A percentile compares a stretch with the other conserved stretches of the same genome.
Evolutionary conservation across 2,888 invertebrate genomes (phyloP).

Genomic region (Biston stratarius): DNA sequence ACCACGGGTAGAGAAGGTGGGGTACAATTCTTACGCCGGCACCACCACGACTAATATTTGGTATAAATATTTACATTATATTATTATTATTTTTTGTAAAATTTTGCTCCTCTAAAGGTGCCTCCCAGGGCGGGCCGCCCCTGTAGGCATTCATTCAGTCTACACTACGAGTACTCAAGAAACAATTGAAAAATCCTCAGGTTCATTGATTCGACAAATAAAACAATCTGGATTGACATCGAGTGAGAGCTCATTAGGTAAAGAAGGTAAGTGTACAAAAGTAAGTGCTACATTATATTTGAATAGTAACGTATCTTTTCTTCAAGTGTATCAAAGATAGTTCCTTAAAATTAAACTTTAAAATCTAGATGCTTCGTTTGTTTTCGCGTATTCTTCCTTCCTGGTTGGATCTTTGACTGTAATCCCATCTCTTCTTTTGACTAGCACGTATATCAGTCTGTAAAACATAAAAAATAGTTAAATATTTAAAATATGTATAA

Average conservation of each 20-base stretch:
- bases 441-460: constrained; percentile 70
- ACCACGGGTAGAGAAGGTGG: no score
- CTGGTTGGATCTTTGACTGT: constrained; percentile 57
- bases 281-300: not conserved
- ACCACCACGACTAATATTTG: no score
- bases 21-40: no score
- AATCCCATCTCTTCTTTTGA: constrained; percentile 57
- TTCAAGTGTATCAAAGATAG: not conserved
- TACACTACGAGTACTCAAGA: not conserved
- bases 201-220: constrained; percentile 3
- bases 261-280: not conserved
- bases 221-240: not conserved
- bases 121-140: no score
- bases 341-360: constrained; percentile 38
- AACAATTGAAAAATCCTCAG: constrained; percentile 2
- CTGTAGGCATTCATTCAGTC: not conserved
- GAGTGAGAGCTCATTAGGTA: not conserved
- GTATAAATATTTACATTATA: no score
- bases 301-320: not conserved
- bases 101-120: no score
- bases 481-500: not conserved
- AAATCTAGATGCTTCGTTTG: constrained; percentile 74
- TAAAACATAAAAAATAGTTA: constrained; percentile 16
- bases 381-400: constrained; percentile 70
- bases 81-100: no score